A percentile compares a stretch with the other conserved stretches of the same genome.
These are phyloP conservation scores for Nesogale talazaci DNA, from an alignment of 2,113 vertebrate genomes.

Conservation along the genomic window DNA sequence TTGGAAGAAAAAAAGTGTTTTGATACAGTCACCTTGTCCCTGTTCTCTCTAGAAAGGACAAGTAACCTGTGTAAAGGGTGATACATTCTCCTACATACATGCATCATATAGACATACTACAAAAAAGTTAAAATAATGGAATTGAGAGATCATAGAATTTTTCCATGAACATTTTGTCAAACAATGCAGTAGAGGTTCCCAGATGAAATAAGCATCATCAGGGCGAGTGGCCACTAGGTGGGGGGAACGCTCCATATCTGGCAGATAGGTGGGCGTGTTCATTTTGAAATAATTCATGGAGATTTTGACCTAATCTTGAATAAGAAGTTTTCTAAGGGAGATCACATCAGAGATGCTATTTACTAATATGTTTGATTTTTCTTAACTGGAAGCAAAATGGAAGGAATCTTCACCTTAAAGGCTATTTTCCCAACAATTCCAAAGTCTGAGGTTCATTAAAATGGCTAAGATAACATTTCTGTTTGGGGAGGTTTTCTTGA, in stretches of 20 bases:
- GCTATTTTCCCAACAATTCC: constrained; percentile 2
- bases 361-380: constrained; percentile 39
- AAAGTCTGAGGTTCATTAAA: neutral
- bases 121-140: too few species aligned
- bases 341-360: neutral
- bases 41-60: constrained; percentile 15
- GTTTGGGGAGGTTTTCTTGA: neutral
- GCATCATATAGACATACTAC: neutral
- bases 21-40: neutral
- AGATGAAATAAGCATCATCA: too few species aligned
- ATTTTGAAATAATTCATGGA: too few species aligned
- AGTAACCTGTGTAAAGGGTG: neutral
- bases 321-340: too few species aligned
- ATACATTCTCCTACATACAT: neutral
- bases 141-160: too few species aligned
- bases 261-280: too few species aligned
- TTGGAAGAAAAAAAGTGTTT: neutral
- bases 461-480: neutral
- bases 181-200: too few species aligned
- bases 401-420: neutral
- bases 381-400: constrained; percentile 30
- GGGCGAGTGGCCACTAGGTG: too few species aligned
- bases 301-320: too few species aligned
- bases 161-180: too few species aligned
- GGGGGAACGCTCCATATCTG: too few species aligned